Percentiles rank a stretch among this genome's conserved stretches.
phyloP scores from a whole-genome alignment of 2,113 vertebrate genomes.

The Mastomys coucha region DNA sequence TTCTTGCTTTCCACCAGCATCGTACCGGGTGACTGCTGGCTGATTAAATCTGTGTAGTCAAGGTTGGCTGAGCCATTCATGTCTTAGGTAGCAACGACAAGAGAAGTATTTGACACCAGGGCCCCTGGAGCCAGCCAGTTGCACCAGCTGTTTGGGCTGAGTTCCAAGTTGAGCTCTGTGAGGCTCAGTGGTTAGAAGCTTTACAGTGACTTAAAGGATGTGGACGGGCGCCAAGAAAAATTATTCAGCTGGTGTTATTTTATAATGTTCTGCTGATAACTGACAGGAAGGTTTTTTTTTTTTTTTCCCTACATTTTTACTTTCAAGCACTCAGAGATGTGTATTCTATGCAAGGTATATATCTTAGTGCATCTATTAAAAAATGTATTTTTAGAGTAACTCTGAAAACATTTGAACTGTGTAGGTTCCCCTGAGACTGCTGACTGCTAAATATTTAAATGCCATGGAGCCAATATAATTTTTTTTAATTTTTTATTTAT shows the following conservation, averaged over 20 bases:
- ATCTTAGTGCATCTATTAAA: not conserved
- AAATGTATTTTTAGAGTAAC: not conserved
- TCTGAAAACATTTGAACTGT: not conserved
- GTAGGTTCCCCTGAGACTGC: not conserved
- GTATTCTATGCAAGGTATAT: not conserved
- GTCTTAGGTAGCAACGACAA: not conserved
- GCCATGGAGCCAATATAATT: not conserved
- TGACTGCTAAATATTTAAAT: not conserved
- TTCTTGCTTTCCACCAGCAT: not conserved
- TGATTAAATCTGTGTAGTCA: not conserved
- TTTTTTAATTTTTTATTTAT: too few species aligned
- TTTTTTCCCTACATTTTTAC: not conserved
- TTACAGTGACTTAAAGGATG: not conserved
- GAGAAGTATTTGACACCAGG: not conserved
- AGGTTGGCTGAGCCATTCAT: not conserved
- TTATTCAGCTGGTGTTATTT: conserved; percentile 1
- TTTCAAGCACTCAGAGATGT: not conserved
- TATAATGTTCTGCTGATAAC: not conserved
- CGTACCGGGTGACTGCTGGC: not conserved
- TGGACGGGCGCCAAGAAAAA: not conserved
- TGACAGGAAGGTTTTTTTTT: not conserved
- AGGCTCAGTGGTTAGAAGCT: not conserved
- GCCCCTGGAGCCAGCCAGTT: not conserved
- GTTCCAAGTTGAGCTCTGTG: not conserved
- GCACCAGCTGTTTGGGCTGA: not conserved